A percentile compares a stretch with the other conserved stretches of the same genome.
Conservation (phyloP, 2,888 invertebrate species). For the Caenorhabditis sinica region DNA sequence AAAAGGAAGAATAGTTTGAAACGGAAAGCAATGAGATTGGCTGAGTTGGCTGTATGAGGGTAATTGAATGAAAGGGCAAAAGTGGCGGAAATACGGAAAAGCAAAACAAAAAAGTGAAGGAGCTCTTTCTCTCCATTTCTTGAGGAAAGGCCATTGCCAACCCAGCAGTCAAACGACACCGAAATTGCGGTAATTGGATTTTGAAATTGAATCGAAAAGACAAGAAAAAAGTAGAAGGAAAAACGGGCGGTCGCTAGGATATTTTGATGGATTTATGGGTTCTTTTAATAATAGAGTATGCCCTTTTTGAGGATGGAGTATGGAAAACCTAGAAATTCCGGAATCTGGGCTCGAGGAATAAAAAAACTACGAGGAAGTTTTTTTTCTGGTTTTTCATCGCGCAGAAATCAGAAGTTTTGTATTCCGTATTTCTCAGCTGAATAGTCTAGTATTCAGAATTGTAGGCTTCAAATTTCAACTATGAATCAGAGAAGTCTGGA, state of each 20-base stretch:
- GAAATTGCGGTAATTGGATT: slow-evolving; percentile 57
- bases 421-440: no score
- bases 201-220: slow-evolving; percentile 34
- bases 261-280: slow-evolving; percentile 54
- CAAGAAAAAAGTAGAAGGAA: slow-evolving; percentile 15
- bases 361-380: background rate
- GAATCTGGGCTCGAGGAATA: background rate
- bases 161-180: background rate
- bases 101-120: slow-evolving; percentile 24
- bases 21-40: slow-evolving; percentile 12
- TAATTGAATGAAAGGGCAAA: slow-evolving; percentile 33
- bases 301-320: background rate
- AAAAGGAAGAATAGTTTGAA: slow-evolving; percentile 10
- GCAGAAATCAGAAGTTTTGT: no score
- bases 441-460: no score
- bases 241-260: slow-evolving; percentile 46
- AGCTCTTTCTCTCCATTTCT: slow-evolving; percentile 5
- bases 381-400: background rate
- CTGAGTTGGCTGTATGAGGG: background rate
- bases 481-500: no score
- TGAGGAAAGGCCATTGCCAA: background rate
- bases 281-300: slow-evolving; percentile 52
- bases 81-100: slow-evolving; percentile 18
- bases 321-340: background rate
- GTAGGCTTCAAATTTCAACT: no score